Conservation (phyloP, 2,797 vertebrate species). For the Kryptopterus vitreolus region DNA sequence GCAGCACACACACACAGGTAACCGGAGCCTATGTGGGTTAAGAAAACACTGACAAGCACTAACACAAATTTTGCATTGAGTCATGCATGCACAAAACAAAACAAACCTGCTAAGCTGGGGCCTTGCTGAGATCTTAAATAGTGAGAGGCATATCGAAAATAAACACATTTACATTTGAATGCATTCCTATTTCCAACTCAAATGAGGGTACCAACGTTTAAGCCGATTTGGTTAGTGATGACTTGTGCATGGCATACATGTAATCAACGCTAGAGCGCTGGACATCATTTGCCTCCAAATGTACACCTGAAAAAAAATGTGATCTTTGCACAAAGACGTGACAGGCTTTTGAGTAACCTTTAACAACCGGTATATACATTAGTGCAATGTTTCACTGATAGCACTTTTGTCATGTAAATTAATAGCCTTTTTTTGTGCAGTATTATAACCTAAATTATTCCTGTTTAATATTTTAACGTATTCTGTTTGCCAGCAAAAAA, state of each 20-base stretch:
- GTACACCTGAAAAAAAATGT: slow-evolving; percentile 17
- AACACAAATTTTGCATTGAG: slow-evolving; percentile 51
- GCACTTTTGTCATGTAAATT: neutral
- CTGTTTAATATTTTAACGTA: too few species aligned
- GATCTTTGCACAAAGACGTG: neutral
- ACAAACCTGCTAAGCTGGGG: slow-evolving; percentile 44
- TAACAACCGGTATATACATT: neutral
- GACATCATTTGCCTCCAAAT: slow-evolving; percentile 27
- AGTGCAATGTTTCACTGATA: too few species aligned
- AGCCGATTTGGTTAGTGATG: slow-evolving; percentile 47
- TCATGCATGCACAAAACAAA: slow-evolving; percentile 19
- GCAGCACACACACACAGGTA: slow-evolving; percentile 60
- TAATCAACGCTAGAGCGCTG: slow-evolving; percentile 9
- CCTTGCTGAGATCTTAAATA: slow-evolving; percentile 49
- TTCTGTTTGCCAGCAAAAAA: too few species aligned
- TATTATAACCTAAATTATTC: too few species aligned
- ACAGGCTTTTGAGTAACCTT: neutral
- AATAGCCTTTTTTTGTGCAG: neutral
- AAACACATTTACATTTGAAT: slow-evolving; percentile 68
- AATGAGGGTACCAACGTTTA: slow-evolving; percentile 61
- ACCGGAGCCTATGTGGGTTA: slow-evolving; percentile 69
- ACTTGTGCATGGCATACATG: neutral
- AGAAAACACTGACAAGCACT: slow-evolving; percentile 61
- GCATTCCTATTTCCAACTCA: slow-evolving; percentile 67
- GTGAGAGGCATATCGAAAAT: slow-evolving; percentile 34